Percentiles rank a stretch among this genome's conserved stretches.
These are phyloP conservation scores for Chrysolina americana DNA, from an alignment of 2,888 invertebrate genomes.

Conservation along the genomic window DNA sequence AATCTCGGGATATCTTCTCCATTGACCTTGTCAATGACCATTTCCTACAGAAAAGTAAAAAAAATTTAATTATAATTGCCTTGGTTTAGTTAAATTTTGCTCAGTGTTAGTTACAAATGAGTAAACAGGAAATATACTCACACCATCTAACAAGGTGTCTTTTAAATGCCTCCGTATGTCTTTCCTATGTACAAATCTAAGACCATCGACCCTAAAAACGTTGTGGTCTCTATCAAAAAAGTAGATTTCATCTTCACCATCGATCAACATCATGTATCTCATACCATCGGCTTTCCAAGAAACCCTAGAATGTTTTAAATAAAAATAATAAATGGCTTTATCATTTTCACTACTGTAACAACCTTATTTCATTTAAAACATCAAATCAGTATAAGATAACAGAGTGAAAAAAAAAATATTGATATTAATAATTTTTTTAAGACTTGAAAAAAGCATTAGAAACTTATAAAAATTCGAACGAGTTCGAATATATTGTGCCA, in stretches of 20 bases:
- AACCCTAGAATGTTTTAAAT: conserved; percentile 73
- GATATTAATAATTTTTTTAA: too few relatives aligned
- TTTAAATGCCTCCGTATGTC: conserved; percentile 80
- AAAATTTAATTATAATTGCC: too few relatives aligned
- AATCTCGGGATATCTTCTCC: conserved; percentile 87
- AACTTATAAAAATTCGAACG: too few relatives aligned
- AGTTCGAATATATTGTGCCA: too few relatives aligned
- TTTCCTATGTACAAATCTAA: conserved; percentile 85
- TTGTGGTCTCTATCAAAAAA: conserved; percentile 97
- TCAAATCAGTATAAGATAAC: too few relatives aligned
- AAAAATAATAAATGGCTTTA: too few relatives aligned
- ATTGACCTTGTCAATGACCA: conserved; percentile 92
- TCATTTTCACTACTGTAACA: too few relatives aligned
- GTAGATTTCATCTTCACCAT: conserved; percentile 87
- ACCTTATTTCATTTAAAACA: too few relatives aligned
- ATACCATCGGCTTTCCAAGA: conserved; percentile 99
- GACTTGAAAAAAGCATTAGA: too few relatives aligned
- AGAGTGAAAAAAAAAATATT: too few relatives aligned
- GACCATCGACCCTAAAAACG: conserved; percentile 86
- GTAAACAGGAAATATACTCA: conserved; percentile 69
- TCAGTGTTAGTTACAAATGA: conserved; percentile 13
- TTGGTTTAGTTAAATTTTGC: background rate
- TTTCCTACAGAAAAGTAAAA: conserved; percentile 78
- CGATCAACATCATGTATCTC: conserved; percentile 97
- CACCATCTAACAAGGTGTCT: conserved; percentile 93